Evolutionary conservation across 2,797 vertebrate species (phyloP).

Genomic region (Myotis myotis): DNA sequence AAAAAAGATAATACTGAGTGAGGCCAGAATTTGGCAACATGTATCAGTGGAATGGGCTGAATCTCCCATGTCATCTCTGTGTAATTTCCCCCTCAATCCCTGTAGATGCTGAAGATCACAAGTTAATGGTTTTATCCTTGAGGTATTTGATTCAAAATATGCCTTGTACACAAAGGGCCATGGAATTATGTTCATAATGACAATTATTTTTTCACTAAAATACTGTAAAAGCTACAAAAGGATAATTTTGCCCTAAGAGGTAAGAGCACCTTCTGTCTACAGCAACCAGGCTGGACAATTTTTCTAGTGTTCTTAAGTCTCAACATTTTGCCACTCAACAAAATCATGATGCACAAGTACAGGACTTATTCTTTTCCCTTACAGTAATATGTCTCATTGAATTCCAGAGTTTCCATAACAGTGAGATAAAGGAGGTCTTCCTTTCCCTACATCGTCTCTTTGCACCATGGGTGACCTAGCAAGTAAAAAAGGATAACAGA

Average conservation of each 20-base stretch:
- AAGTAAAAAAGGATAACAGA: neutral
- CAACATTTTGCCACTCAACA: neutral
- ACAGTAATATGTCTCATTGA: neutral
- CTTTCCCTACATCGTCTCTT: neutral
- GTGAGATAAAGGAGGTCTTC: neutral
- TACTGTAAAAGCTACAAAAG: constrained; percentile 45
- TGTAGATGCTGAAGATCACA: neutral
- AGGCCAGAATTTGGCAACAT: constrained; percentile 17
- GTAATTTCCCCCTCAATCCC: neutral
- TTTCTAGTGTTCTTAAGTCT: constrained; percentile 28
- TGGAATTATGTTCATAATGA: constrained; percentile 43
- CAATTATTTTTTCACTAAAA: constrained; percentile 52
- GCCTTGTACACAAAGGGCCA: constrained; percentile 18
- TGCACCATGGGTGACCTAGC: neutral
- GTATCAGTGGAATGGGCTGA: neutral
- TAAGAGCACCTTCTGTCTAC: neutral
- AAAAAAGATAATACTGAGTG: constrained; percentile 12
- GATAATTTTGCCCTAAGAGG: constrained; percentile 27
- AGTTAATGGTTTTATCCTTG: constrained; percentile 56
- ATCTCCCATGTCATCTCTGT: neutral
- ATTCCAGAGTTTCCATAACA: neutral
- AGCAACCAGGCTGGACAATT: neutral
- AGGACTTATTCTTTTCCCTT: neutral
- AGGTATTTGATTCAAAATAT: constrained; percentile 70
- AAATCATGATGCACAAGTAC: constrained; percentile 21